Base-by-base conservation (phyloP, 2,888 invertebrate species). In the Platycnemis pennipes region DNA sequence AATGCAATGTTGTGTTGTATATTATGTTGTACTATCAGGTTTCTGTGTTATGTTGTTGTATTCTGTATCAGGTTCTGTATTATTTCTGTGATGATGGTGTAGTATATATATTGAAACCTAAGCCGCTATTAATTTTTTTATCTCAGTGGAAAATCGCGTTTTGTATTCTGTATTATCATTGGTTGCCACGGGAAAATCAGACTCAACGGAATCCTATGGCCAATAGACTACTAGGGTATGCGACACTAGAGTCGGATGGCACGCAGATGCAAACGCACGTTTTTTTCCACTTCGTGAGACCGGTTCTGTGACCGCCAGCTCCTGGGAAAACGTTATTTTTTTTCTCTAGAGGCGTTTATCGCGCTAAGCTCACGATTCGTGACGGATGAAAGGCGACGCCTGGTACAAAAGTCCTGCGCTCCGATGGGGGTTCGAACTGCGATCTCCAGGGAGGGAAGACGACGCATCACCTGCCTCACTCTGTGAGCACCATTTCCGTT, bases 361-460 rank as follows among this genome's bases (percentile, higher is more conserved):
- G 37, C 37, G 2, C 77, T 77, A 77, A 77, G 31, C 77, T 8
- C 77, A 11, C 37, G 77, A 77, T 77, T 77, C 77, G 77, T 37
- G 77, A 77, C 77, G 77, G 77, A 77, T 77, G 77, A 77, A 77
- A 77, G 77, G 77, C 77, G 19, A 77, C 77, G 77, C 77, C 37
- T 77, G 37, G 31, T 77, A 37, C 11, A 3, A 13, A 11, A 77
- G 37, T 77, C 31, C 77, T 37, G 37, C 37, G 37, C 26, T 13
- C 77, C 37, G 26, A 13, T 1, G 2, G 77, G 37, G 77, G 16
- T 37, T 77, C 77, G 77, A 77, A 77, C 16, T 16, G 37, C 77
- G 1, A 37, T 37, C 77, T 26, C 77, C 77, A 0, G 37, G 77
- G 37, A 77, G 77, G 77, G 37, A 11, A 77, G 31, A 37, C 77